These are phyloP conservation scores for Masnerella sp. DNA, from an alignment of 2,888 invertebrate genomes.

Conservation along the genomic window DNA sequence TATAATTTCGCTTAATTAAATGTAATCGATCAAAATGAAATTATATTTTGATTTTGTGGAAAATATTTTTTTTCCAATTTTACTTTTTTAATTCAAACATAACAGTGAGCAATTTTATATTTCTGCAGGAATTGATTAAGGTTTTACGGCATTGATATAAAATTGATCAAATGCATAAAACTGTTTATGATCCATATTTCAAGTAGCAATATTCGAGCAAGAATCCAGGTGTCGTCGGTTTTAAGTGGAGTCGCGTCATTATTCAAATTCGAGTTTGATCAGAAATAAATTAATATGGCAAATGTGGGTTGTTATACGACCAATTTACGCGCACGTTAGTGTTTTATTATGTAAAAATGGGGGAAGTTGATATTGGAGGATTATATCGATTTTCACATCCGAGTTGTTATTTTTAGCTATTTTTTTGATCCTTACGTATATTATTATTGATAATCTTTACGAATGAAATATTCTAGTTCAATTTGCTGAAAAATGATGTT, in stretches of 20 bases:
- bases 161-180: conserved; percentile 39
- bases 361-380: no score
- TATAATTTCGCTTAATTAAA: background rate
- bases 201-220: conserved; percentile 2
- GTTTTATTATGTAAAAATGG: no score
- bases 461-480: no score
- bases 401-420: no score
- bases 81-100: background rate
- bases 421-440: no score
- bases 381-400: no score
- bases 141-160: conserved; percentile 25
- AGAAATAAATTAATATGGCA: conserved; percentile 13
- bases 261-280: conserved; percentile 17
- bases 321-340: no score
- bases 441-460: no score
- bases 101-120: conserved; percentile 21
- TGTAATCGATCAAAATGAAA: background rate
- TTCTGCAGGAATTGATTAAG: conserved; percentile 31
- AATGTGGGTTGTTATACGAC: no score
- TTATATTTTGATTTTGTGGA: background rate
- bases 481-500: no score
- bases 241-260: conserved; percentile 1
- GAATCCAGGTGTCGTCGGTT: background rate
- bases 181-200: conserved; percentile 37
- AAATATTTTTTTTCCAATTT: background rate